Conservation (phyloP, 2,113 vertebrate genomes). For the Caretta caretta region DNA sequence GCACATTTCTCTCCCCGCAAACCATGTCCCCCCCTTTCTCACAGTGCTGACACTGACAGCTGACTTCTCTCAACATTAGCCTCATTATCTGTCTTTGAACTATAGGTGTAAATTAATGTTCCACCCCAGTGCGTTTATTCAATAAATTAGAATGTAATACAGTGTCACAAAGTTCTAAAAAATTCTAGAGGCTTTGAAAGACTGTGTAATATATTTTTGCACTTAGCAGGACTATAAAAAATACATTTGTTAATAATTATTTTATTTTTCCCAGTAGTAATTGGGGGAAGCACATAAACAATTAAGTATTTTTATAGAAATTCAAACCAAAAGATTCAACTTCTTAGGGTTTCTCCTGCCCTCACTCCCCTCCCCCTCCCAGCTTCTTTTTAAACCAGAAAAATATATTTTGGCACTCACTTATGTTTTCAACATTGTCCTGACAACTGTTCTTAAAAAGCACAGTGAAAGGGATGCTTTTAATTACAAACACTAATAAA, state of each 20-base stretch:
- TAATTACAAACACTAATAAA: slow-evolving; percentile 75
- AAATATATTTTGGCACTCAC: slow-evolving; percentile 61
- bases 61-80: neutral
- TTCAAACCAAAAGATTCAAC: slow-evolving; percentile 48
- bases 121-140: slow-evolving; percentile 2
- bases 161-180: slow-evolving; percentile 5
- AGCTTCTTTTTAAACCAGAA: slow-evolving; percentile 53
- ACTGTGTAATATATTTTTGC: neutral
- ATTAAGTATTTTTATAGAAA: slow-evolving; percentile 62
- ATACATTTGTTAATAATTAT: neutral
- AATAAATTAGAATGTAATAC: neutral
- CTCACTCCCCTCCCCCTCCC: no score
- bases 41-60: neutral
- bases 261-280: neutral
- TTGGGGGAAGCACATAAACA: slow-evolving; percentile 39
- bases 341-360: slow-evolving; percentile 11
- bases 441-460: slow-evolving; percentile 76
- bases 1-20: neutral
- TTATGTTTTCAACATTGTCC: slow-evolving; percentile 66
- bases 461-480: slow-evolving; percentile 71
- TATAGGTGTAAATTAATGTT: neutral
- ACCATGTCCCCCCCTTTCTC: no score
- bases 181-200: slow-evolving; percentile 36
- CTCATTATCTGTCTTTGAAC: neutral
- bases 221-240: slow-evolving; percentile 30